Evolutionary conservation across 2,888 invertebrate genomes (phyloP).

Genomic region (Ichneumon xanthorius): DNA sequence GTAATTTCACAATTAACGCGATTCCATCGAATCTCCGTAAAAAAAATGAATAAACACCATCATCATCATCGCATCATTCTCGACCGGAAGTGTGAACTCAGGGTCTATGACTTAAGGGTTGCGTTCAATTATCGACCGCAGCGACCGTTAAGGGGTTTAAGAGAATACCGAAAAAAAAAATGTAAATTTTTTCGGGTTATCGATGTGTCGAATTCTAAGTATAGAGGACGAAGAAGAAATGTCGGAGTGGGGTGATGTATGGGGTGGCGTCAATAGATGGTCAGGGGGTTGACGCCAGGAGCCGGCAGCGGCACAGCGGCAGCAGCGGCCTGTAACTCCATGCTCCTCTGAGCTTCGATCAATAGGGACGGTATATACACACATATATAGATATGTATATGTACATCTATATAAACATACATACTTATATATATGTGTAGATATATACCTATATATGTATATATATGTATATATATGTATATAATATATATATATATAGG

Average conservation of each 20-base stretch:
- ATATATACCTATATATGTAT: conserved; percentile 77
- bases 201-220: conserved; percentile 24
- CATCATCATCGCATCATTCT: no score
- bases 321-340: conserved; percentile 82
- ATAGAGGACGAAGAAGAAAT: conserved; percentile 47
- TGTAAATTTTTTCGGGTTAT: conserved; percentile 18
- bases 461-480: background rate
- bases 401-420: background rate
- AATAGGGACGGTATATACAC: conserved; percentile 81
- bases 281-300: conserved; percentile 77
- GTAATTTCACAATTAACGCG: no score
- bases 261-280: conserved; percentile 59
- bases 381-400: conserved; percentile 7
- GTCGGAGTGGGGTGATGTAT: conserved; percentile 9
- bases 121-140: background rate
- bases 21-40: no score
- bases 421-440: background rate
- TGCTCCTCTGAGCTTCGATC: conserved; percentile 82
- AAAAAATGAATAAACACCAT: no score
- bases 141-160: background rate
- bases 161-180: background rate
- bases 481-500: background rate
- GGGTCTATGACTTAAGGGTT: background rate
- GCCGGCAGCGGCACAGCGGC: conserved; percentile 50
- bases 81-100: background rate